Conservation (phyloP, 2,888 invertebrate species). For the Pristionchus fissidentatus region DNA sequence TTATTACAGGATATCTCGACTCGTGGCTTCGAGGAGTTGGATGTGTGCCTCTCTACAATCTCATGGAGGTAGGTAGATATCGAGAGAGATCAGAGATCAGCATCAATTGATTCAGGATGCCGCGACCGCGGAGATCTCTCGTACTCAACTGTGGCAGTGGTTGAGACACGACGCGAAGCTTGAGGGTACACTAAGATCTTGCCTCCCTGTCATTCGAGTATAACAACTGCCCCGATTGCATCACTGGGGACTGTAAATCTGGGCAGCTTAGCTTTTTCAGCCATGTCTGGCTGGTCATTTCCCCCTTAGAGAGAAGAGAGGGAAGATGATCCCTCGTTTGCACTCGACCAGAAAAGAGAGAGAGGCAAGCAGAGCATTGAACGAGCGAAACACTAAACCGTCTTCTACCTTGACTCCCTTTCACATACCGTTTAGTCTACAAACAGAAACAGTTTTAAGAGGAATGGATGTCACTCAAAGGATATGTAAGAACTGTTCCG, state of each 20-base stretch:
- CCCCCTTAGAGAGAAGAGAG: conserved; percentile 19
- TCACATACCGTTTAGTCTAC: background rate
- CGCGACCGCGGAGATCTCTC: conserved; percentile 85
- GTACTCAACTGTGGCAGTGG: conserved; percentile 86
- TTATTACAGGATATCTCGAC: conserved; percentile 80
- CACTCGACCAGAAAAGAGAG: background rate
- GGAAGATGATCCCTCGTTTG: background rate
- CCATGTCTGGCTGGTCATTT: background rate
- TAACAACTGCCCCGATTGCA: background rate
- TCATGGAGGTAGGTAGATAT: conserved; percentile 79
- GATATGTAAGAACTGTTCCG: background rate
- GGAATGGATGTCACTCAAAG: background rate
- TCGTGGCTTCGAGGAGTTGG: conserved; percentile 83
- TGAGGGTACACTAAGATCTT: conserved; percentile 60
- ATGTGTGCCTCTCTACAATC: conserved; percentile 82
- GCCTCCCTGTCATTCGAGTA: no score
- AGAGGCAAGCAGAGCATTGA: background rate
- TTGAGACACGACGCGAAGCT: conserved; percentile 81
- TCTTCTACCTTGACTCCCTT: no score
- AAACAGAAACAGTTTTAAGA: background rate
- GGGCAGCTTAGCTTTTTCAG: no score
- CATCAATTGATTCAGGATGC: conserved; percentile 78
- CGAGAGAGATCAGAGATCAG: conserved; percentile 13
- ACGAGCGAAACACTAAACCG: background rate
- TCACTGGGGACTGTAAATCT: no score